A percentile compares a stretch with the other conserved stretches of the same genome.
phyloP scores from a whole-genome alignment of 2,113 vertebrate genomes.

The Picathartes gymnocephalus region DNA sequence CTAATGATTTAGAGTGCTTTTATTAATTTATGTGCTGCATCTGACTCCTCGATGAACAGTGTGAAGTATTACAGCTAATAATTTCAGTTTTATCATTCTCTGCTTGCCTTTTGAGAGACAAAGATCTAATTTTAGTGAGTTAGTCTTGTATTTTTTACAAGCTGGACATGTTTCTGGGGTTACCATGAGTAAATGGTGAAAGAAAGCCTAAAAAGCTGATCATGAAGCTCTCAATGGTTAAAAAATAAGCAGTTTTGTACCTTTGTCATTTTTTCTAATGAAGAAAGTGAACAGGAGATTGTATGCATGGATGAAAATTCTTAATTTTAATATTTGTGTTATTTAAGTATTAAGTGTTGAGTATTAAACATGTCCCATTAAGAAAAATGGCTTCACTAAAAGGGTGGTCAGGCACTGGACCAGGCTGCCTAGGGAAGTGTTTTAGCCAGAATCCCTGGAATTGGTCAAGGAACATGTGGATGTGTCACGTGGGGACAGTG shows the following conservation, averaged over 20 bases:
- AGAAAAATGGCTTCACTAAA: background rate
- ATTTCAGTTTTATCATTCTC: background rate
- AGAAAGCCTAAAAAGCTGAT: background rate
- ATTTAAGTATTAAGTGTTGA: background rate
- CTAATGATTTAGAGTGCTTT: background rate
- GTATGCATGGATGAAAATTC: background rate
- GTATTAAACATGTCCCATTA: background rate
- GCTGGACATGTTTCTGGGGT: background rate
- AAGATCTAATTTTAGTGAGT: background rate
- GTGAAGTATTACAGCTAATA: background rate
- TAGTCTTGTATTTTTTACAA: background rate
- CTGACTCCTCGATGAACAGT: background rate
- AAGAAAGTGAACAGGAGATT: background rate
- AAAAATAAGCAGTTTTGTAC: background rate
- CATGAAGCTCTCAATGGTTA: background rate
- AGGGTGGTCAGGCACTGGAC: background rate
- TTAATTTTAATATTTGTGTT: background rate
- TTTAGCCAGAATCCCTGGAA: background rate
- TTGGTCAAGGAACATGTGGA: rapidly evolving
- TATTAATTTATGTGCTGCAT: background rate
- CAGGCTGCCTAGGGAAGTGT: background rate
- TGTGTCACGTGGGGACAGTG: background rate
- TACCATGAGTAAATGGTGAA: background rate
- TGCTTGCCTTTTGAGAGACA: background rate
- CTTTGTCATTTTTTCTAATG: background rate